Percentiles rank a stretch among this genome's conserved stretches.
Conservation (phyloP, 2,888 invertebrate species). For the Rotaria macrura region DNA sequence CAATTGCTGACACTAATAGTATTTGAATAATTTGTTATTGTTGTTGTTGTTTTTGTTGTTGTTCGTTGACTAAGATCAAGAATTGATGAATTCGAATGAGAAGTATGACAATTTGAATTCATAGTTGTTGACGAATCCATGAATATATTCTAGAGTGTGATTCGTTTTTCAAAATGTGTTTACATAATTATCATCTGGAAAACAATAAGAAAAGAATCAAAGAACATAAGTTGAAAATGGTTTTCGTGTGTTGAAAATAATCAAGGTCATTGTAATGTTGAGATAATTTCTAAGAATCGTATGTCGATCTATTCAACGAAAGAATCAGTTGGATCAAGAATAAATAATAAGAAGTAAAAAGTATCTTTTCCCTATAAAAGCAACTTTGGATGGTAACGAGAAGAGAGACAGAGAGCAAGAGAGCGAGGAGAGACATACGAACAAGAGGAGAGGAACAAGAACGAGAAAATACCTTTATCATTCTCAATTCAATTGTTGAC, state of each 20-base stretch:
- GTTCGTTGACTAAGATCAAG: conserved; percentile 3
- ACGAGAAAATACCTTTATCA: not conserved
- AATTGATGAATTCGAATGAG: not conserved
- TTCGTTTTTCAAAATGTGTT: not conserved
- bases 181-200: not conserved
- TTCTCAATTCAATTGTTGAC: not conserved
- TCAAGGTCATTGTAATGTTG: not conserved
- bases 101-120: not conserved
- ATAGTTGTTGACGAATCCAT: not conserved
- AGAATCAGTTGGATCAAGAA: not conserved
- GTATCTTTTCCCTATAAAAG: not conserved
- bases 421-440: not conserved
- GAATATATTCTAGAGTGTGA: not conserved
- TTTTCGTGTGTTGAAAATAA: not conserved
- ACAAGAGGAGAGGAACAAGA: not conserved
- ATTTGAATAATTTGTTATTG: not conserved
- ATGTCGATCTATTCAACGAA: not conserved
- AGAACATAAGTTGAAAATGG: not conserved
- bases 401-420: not conserved
- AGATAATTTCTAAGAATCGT: not conserved
- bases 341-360: not conserved
- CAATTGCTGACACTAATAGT: not conserved
- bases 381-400: not conserved
- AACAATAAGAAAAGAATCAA: not conserved
- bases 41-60: not conserved